Percentiles rank a stretch among this genome's conserved stretches.
phyloP scores from a whole-genome alignment of 2,797 vertebrate genomes.

The Anguilla marmorata region DNA sequence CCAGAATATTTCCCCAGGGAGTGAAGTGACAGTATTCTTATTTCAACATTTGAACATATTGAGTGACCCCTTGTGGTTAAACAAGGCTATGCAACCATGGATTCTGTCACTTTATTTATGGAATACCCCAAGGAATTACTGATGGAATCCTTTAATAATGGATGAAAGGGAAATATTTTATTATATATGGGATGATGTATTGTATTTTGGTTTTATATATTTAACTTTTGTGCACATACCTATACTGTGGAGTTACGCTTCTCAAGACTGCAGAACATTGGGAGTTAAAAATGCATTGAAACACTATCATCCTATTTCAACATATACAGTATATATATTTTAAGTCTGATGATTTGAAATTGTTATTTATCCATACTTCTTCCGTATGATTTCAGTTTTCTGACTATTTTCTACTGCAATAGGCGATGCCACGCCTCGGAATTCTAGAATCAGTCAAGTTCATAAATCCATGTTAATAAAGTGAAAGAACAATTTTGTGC shows the following conservation, averaged over 20 bases:
- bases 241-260: neutral
- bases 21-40: neutral
- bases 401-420: neutral
- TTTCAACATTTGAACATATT: neutral
- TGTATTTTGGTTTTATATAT: neutral
- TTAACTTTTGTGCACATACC: neutral
- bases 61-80: neutral
- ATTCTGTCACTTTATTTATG: neutral
- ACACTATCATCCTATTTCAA: neutral
- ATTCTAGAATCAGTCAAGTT: neutral
- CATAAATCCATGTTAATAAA: neutral
- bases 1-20: neutral
- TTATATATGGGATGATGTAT: neutral
- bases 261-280: neutral
- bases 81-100: neutral
- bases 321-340: neutral
- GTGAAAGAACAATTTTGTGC: neutral
- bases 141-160: conserved; percentile 11
- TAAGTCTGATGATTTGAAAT: neutral
- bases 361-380: neutral
- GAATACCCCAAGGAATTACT: neutral
- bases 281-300: neutral
- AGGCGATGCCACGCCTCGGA: neutral
- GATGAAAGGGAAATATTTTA: neutral
- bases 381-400: neutral